These are phyloP conservation scores for Microplitis mediator DNA, from an alignment of 1,140 invertebrate genomes.

Conservation along the genomic window DNA sequence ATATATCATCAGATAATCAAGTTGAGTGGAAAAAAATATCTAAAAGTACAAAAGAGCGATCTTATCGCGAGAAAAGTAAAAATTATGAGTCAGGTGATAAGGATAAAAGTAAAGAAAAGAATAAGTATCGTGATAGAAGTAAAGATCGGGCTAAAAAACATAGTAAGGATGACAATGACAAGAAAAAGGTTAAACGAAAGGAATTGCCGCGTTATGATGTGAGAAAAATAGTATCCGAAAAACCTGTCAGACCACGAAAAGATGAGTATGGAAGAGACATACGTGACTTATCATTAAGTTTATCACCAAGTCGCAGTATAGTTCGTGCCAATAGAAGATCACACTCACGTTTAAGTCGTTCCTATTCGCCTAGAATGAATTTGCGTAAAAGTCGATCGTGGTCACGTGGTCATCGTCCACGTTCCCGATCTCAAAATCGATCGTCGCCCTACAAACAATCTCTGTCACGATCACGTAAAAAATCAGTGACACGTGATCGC, in stretches of 20 bases:
- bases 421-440: conserved; percentile 23
- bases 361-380: conserved; percentile 40
- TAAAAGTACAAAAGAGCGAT: conserved; percentile 79
- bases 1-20: conserved; percentile 58
- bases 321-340: conserved; percentile 30
- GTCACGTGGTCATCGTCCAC: conserved; percentile 18
- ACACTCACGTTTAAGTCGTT: conserved; percentile 44
- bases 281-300: conserved; percentile 54
- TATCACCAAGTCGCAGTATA: conserved; percentile 50
- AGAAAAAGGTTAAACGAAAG: conserved; percentile 75
- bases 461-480: conserved; percentile 46
- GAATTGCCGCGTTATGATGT: conserved; percentile 84
- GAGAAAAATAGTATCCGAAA: conserved; percentile 75
- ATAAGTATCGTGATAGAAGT: conserved; percentile 48
- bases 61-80: conserved; percentile 76
- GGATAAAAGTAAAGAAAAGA: conserved; percentile 29
- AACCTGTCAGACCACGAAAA: conserved; percentile 68
- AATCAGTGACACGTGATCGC: conserved; percentile 45
- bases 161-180: conserved; percentile 73
- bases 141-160: conserved; percentile 61
- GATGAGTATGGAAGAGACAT: conserved; percentile 83
- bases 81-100: conserved; percentile 53
- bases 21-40: conserved; percentile 80
- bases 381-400: conserved; percentile 42
- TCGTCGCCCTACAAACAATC: conserved; percentile 7